Evolutionary conservation across 2,113 vertebrate species (phyloP).

Genomic region (Eolophus roseicapilla): DNA sequence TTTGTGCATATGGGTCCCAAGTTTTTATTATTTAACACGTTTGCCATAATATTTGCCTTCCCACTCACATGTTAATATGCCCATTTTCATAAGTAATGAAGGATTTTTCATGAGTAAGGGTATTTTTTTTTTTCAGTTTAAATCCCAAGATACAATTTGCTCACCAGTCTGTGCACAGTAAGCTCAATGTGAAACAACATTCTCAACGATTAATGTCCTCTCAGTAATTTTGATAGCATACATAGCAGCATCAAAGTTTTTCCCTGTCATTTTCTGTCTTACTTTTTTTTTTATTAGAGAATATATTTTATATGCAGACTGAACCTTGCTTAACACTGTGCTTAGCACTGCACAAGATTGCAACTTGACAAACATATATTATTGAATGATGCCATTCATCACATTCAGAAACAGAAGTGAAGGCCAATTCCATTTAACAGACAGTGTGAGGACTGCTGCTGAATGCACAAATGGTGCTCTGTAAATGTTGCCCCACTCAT

Average conservation of each 20-base stretch:
- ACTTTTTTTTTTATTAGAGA: not conserved
- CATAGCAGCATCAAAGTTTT: not conserved
- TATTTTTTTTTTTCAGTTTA: not conserved
- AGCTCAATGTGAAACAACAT: not conserved
- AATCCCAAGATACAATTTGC: not conserved
- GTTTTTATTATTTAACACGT: not conserved
- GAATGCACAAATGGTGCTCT: slow-evolving; percentile 53
- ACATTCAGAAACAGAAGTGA: slow-evolving; percentile 66
- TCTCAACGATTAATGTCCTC: not conserved
- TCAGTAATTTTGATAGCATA: not conserved
- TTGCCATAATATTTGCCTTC: not conserved
- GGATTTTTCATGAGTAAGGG: not conserved
- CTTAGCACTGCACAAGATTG: slow-evolving; percentile 50
- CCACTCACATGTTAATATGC: not conserved
- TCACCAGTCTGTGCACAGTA: not conserved
- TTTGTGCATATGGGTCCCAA: not conserved
- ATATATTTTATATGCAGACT: slow-evolving; percentile 41
- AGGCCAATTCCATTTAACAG: slow-evolving; percentile 67
- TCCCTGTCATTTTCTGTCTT: not conserved
- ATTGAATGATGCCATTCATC: slow-evolving; percentile 69
- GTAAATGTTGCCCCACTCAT: slow-evolving; percentile 22
- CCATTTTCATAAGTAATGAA: not conserved
- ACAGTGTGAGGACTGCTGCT: slow-evolving; percentile 58
- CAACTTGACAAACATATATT: slow-evolving; percentile 63
- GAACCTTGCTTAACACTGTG: slow-evolving; percentile 55